A percentile compares a stretch with the other conserved stretches of the same genome.
These are phyloP conservation scores for Drosophila setosimentum DNA, from an alignment of 2,888 invertebrate species.

Conservation along the genomic window DNA sequence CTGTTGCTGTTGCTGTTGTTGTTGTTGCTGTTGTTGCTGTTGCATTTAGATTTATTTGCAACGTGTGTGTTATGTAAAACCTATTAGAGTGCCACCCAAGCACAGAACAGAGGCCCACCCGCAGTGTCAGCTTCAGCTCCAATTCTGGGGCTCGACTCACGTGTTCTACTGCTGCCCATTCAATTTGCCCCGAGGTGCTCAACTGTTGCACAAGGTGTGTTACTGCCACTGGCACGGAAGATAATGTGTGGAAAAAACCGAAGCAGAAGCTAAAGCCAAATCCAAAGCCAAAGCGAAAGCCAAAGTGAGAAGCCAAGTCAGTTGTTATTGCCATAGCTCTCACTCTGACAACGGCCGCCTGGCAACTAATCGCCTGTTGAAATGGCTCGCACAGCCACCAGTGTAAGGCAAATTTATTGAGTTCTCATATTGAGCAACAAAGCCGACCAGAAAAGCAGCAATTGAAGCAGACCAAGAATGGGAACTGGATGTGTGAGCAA, in stretches of 20 bases:
- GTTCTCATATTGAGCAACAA: slow-evolving; percentile 75
- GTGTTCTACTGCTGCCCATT: slow-evolving; percentile 50
- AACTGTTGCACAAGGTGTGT: slow-evolving; percentile 68
- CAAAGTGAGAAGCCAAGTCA: slow-evolving; percentile 8
- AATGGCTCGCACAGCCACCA: slow-evolving; percentile 63
- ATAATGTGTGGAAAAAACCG: not conserved
- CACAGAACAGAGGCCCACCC: not conserved
- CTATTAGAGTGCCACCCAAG: slow-evolving; percentile 64
- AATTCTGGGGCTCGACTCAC: slow-evolving; percentile 29
- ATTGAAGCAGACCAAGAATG: slow-evolving; percentile 15
- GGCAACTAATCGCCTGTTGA: slow-evolving; percentile 79
- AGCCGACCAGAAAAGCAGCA: slow-evolving; percentile 23
- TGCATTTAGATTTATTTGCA: slow-evolving; percentile 81
- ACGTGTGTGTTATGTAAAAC: slow-evolving; percentile 75
- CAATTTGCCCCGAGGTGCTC: slow-evolving; percentile 46
- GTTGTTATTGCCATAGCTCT: slow-evolving; percentile 2
- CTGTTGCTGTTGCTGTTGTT: slow-evolving; percentile 6
- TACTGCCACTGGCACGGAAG: slow-evolving; percentile 4
- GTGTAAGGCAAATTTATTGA: slow-evolving; percentile 75
- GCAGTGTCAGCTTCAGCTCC: slow-evolving; percentile 5
- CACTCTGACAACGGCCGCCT: slow-evolving; percentile 38
- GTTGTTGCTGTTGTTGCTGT: slow-evolving; percentile 38
- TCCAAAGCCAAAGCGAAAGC: slow-evolving; percentile 5
- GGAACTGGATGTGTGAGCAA: not conserved
- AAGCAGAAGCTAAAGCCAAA: slow-evolving; percentile 6